Conservation (phyloP, 1,140 invertebrate species). For the Drosophila setifemur region DNA sequence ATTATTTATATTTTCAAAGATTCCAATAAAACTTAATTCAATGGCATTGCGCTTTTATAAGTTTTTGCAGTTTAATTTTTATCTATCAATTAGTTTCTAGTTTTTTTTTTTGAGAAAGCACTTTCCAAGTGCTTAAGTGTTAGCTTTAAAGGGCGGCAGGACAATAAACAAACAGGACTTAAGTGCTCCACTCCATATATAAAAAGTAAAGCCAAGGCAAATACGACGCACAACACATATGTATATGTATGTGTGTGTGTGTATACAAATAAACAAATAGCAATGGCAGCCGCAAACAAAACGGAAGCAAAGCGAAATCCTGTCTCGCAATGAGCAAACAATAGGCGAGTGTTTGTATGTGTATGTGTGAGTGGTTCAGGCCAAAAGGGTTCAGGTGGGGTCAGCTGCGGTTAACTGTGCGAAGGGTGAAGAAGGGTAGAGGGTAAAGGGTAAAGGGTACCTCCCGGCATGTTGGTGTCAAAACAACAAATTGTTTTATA, state of each 20-base stretch:
- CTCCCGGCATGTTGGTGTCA: slow-evolving; percentile 42
- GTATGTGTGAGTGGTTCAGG: not conserved
- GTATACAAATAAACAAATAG: slow-evolving; percentile 33
- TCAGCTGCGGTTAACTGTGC: slow-evolving; percentile 38
- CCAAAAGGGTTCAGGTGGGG: slow-evolving; percentile 53
- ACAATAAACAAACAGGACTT: slow-evolving; percentile 38
- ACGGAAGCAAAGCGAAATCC: slow-evolving; percentile 53
- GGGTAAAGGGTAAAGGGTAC: not conserved
- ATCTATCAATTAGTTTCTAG: too few relatives aligned
- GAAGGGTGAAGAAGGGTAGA: not conserved
- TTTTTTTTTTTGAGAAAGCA: too few relatives aligned
- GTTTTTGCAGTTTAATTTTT: too few relatives aligned
- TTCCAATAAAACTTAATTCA: too few relatives aligned
- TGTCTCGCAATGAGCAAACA: slow-evolving; percentile 55
- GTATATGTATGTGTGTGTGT: too few relatives aligned
- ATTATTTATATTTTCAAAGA: too few relatives aligned
- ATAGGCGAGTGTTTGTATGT: slow-evolving; percentile 21
- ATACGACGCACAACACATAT: slow-evolving; percentile 14
- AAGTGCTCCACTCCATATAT: slow-evolving; percentile 12
- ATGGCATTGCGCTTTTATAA: too few relatives aligned
- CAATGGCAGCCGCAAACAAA: slow-evolving; percentile 45
- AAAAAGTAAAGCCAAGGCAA: slow-evolving; percentile 48
- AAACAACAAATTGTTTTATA: slow-evolving; percentile 64
- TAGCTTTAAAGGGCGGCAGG: slow-evolving; percentile 10
- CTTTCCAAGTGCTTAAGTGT: not conserved